A percentile compares a stretch with the other conserved stretches of the same genome.
phyloP scores from a whole-genome alignment of 2,113 vertebrate genomes.

The Alouatta palliata region DNA sequence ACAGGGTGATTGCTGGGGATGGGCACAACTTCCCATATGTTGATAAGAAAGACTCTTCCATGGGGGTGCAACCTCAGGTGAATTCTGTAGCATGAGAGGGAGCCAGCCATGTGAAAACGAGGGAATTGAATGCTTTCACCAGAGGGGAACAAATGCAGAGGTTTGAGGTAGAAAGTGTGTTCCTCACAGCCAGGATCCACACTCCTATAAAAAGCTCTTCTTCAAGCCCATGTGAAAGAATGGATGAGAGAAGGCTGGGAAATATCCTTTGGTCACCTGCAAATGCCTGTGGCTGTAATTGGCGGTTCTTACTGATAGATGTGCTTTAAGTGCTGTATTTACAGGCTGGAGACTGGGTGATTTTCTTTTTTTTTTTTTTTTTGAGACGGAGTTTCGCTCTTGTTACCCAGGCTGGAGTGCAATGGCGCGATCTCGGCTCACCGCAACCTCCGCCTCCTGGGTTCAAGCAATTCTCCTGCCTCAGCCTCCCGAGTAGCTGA shows the following conservation, averaged over 20 bases:
- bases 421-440: no score
- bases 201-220: not conserved
- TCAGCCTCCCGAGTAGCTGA: no score
- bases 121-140: not conserved
- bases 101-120: not conserved
- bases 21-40: not conserved
- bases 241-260: not conserved
- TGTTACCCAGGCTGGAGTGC: no score
- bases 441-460: no score
- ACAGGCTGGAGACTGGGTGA: constrained; percentile 32
- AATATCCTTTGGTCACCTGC: constrained; percentile 18
- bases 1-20: not conserved
- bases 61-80: not conserved
- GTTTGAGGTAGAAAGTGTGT: not conserved
- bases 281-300: not conserved
- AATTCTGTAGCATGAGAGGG: not conserved
- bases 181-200: not conserved
- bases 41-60: not conserved
- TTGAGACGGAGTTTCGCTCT: no score
- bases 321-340: constrained; percentile 32
- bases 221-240: not conserved
- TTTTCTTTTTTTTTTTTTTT: no score
- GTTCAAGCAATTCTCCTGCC: no score
- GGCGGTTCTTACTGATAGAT: constrained; percentile 42
- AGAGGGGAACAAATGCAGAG: not conserved